A percentile compares a stretch with the other conserved stretches of the same genome.
Evolutionary conservation across 2,888 invertebrate species (phyloP).

Genomic region (Leucophenga maculata): DNA sequence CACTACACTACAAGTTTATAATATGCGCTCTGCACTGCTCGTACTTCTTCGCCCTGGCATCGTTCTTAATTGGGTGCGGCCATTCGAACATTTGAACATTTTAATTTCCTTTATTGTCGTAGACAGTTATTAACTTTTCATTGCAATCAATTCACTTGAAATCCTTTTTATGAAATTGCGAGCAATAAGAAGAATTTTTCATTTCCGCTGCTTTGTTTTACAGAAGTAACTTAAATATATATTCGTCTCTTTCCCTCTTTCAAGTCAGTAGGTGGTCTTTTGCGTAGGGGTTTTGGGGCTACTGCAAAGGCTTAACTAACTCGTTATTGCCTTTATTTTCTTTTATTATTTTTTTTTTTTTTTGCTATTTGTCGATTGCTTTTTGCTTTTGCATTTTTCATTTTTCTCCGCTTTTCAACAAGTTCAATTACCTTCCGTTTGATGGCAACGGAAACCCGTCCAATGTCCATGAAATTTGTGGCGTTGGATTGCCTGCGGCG

Average conservation of each 20-base stretch:
- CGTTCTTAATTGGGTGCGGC: constrained; percentile 6
- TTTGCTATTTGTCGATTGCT: constrained; percentile 2
- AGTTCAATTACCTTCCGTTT: constrained; percentile 73
- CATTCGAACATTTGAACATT: constrained; percentile 4
- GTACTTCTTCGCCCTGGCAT: too few species aligned
- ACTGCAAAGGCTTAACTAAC: too few species aligned
- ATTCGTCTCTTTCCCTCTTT: too few species aligned
- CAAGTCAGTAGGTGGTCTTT: too few species aligned
- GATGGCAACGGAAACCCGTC: constrained; percentile 83
- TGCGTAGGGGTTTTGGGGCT: too few species aligned
- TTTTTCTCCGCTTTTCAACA: constrained; percentile 52
- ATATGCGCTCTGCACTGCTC: too few species aligned
- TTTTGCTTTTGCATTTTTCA: constrained; percentile 14
- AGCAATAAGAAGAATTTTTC: too few species aligned
- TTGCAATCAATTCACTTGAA: too few species aligned
- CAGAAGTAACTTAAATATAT: too few species aligned
- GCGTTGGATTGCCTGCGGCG: constrained; percentile 85
- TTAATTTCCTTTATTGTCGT: constrained; percentile 9
- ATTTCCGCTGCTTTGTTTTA: too few species aligned
- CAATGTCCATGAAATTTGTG: constrained; percentile 84
- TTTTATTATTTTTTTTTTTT: constrained; percentile 12
- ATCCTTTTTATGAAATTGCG: too few species aligned
- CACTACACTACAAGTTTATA: background rate
- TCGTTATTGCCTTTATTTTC: background rate
- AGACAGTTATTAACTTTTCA: too few species aligned